Conservation (phyloP, 1,140 invertebrate species). For the Callitettix versicolor region DNA sequence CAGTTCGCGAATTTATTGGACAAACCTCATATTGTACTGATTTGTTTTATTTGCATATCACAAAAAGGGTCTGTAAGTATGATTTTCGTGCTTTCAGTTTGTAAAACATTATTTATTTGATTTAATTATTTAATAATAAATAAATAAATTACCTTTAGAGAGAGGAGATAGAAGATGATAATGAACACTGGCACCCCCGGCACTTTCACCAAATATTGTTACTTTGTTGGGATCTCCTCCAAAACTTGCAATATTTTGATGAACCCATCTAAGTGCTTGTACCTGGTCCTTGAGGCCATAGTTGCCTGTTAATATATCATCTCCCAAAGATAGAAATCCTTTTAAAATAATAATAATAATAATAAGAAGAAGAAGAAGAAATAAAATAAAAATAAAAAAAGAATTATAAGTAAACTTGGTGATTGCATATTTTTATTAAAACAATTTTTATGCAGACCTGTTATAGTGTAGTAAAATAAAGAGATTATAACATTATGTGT, state of each 20-base stretch:
- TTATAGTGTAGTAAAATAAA: too few species aligned
- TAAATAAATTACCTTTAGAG: constrained; percentile 1
- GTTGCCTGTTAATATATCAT: constrained; percentile 37
- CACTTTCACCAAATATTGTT: constrained; percentile 24
- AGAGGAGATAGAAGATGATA: constrained; percentile 6
- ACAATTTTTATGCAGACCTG: too few species aligned
- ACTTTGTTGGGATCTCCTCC: constrained; percentile 25
- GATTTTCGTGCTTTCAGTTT: neutral
- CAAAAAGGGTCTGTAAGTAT: neutral
- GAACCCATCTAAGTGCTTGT: constrained; percentile 35
- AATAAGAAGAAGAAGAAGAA: too few species aligned
- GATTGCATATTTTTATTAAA: too few species aligned
- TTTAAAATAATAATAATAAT: too few species aligned
- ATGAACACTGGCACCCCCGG: constrained; percentile 6
- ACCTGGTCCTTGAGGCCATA: constrained; percentile 34
- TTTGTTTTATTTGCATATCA: neutral
- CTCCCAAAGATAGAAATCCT: constrained; percentile 31
- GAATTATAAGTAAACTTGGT: too few species aligned
- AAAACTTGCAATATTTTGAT: constrained; percentile 32
- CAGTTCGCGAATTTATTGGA: too few species aligned
- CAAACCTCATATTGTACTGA: too few species aligned
- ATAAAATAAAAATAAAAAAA: too few species aligned
- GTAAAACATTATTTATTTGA: neutral
- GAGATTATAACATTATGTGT: too few species aligned
- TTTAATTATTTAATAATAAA: neutral